phyloP scores from a whole-genome alignment of 2,888 invertebrate species.

The Drosophila merina region DNA sequence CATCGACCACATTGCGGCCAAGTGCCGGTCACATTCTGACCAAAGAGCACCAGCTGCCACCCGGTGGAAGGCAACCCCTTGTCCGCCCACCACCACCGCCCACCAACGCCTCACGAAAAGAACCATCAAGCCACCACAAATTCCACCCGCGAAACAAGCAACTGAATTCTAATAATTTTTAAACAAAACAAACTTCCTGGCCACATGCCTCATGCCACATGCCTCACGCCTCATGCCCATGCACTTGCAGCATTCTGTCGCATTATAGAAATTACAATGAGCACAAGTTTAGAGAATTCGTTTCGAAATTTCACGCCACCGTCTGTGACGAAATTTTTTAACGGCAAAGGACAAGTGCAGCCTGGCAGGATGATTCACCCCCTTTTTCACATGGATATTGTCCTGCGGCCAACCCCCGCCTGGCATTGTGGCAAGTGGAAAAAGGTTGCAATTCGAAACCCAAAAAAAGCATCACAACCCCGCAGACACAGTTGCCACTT shows the following conservation, averaged over 20 bases:
- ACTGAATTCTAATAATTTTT: slow-evolving; percentile 76
- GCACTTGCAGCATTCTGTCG: slow-evolving; percentile 59
- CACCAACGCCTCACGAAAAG: slow-evolving; percentile 6
- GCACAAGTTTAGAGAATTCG: slow-evolving; percentile 67
- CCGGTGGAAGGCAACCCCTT: slow-evolving; percentile 16
- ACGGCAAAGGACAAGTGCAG: slow-evolving; percentile 67
- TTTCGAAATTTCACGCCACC: slow-evolving; percentile 82
- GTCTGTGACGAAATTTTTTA: slow-evolving; percentile 79
- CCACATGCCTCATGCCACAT: slow-evolving; percentile 34
- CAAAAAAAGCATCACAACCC: slow-evolving; percentile 51
- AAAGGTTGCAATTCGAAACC: slow-evolving; percentile 72
- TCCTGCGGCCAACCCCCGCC: slow-evolving; percentile 47
- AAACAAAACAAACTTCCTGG: slow-evolving; percentile 72
- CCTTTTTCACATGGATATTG: slow-evolving; percentile 6
- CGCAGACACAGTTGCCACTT: slow-evolving; percentile 66
- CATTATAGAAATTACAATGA: slow-evolving; percentile 77
- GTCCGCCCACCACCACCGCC: slow-evolving; percentile 15
- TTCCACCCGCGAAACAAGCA: slow-evolving; percentile 58
- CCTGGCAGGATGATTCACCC: slow-evolving; percentile 40
- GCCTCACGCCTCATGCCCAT: slow-evolving; percentile 35
- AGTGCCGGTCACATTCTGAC: slow-evolving; percentile 70
- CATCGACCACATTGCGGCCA: slow-evolving; percentile 65
- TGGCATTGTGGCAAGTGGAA: slow-evolving; percentile 46
- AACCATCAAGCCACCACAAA: slow-evolving; percentile 27
- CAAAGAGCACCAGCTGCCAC: slow-evolving; percentile 62